These are phyloP conservation scores for Gallinago solitaria DNA, from an alignment of 2,797 vertebrate genomes.

Conservation along the genomic window DNA sequence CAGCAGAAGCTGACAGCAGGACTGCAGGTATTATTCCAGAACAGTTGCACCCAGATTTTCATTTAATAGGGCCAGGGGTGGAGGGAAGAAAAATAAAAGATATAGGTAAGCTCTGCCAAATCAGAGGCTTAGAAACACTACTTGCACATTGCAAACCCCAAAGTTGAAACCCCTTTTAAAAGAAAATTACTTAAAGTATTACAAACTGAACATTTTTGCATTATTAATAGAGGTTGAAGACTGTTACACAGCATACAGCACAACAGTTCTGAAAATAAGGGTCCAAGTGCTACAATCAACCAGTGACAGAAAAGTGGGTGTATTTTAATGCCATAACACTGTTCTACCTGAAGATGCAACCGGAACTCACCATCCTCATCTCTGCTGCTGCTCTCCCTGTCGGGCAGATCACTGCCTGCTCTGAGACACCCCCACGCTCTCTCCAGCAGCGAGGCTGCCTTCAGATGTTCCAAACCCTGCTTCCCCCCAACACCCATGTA, in stretches of 20 bases:
- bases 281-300: background rate
- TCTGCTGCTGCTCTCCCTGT: background rate
- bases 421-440: background rate
- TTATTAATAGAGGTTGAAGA: background rate
- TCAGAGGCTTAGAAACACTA: background rate
- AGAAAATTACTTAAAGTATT: background rate
- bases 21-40: background rate
- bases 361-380: background rate
- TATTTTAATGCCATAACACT: background rate
- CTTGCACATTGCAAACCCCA: background rate
- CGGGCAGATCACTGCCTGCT: background rate
- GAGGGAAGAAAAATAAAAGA: no score
- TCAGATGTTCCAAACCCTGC: background rate
- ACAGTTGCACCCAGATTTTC: background rate
- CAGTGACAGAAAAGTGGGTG: background rate
- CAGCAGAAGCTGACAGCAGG: background rate
- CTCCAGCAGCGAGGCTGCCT: background rate
- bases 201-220: background rate
- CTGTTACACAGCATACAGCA: background rate
- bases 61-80: background rate
- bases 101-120: background rate
- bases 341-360: background rate
- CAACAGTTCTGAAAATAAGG: background rate
- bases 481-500: no score
- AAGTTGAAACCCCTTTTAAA: background rate